Evolutionary conservation across 2,113 vertebrate species (phyloP).

Genomic region (Halichoeres trimaculatus): DNA sequence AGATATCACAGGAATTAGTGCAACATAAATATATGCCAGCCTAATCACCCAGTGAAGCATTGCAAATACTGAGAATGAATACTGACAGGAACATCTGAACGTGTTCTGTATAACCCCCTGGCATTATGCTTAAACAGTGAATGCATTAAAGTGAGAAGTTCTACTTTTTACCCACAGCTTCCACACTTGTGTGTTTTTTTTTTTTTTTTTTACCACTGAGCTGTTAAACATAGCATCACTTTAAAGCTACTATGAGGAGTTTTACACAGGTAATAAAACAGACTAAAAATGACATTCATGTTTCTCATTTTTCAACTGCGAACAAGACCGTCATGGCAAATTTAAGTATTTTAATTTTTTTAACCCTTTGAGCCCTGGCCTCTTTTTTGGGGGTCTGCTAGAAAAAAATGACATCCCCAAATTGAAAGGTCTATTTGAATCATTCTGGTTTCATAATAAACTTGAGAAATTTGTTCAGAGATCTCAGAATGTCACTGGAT

Average conservation of each 20-base stretch:
- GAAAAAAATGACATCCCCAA: too few relatives aligned
- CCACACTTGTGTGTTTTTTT: background rate
- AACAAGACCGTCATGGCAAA: too few relatives aligned
- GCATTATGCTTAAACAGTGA: background rate
- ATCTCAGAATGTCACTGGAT: too few relatives aligned
- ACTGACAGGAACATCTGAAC: background rate
- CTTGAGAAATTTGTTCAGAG: too few relatives aligned
- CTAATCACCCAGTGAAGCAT: conserved; percentile 16
- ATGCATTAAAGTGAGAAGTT: background rate
- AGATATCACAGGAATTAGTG: background rate
- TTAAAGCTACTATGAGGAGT: too few relatives aligned
- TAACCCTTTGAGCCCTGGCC: too few relatives aligned
- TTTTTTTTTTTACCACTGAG: background rate
- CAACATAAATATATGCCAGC: conserved; percentile 20
- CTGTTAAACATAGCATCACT: background rate
- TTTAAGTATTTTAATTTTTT: too few relatives aligned
- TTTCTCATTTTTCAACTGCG: too few relatives aligned
- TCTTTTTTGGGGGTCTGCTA: too few relatives aligned
- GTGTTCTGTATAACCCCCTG: background rate
- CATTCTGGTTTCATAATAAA: too few relatives aligned
- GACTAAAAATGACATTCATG: background rate
- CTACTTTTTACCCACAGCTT: background rate
- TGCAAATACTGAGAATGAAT: conserved; percentile 1
- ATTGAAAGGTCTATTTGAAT: too few relatives aligned
- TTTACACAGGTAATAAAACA: background rate